A percentile compares a stretch with the other conserved stretches of the same genome.
phyloP scores from a whole-genome alignment of 1,140 invertebrate genomes.

The Drosophila parvula region DNA sequence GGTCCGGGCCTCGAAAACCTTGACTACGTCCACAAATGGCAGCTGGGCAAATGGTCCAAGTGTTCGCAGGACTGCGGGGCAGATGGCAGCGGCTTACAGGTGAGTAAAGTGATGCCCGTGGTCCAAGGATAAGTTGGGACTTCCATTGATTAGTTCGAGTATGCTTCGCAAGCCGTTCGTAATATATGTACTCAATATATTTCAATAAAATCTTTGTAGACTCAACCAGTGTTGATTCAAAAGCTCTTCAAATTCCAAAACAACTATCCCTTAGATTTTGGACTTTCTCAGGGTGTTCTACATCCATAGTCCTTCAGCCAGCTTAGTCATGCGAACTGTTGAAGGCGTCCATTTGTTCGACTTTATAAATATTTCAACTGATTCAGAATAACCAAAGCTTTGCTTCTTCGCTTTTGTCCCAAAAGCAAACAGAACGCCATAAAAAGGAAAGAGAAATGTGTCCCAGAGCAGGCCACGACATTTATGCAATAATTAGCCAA shows the following conservation, averaged over 20 bases:
- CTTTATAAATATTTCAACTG: constrained; percentile 9
- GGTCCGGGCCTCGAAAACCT: constrained; percentile 64
- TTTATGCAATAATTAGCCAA: constrained; percentile 70
- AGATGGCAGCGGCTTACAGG: constrained; percentile 85
- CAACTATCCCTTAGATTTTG: not conserved
- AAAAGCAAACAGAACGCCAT: constrained; percentile 7
- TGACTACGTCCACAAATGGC: constrained; percentile 90
- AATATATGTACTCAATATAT: not conserved
- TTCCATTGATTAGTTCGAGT: not conserved
- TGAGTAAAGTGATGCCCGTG: constrained; percentile 36
- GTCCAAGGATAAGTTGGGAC: not conserved
- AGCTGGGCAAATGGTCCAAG: constrained; percentile 91
- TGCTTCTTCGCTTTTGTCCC: constrained; percentile 1
- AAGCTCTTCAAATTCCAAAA: not conserved
- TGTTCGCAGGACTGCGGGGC: constrained; percentile 95
- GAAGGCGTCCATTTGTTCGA: too few species aligned
- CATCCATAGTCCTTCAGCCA: not conserved
- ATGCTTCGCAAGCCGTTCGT: not conserved
- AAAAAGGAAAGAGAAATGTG: constrained; percentile 16
- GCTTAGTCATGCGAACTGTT: not conserved
- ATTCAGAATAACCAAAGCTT: not conserved
- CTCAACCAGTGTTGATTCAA: too few species aligned
- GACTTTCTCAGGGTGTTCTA: not conserved
- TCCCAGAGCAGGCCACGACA: constrained; percentile 17
- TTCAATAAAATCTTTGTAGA: not conserved